Percentiles rank a stretch among this genome's conserved stretches.
These are phyloP conservation scores for Cosmia trapezina DNA, from an alignment of 2,888 invertebrate genomes.

Conservation along the genomic window DNA sequence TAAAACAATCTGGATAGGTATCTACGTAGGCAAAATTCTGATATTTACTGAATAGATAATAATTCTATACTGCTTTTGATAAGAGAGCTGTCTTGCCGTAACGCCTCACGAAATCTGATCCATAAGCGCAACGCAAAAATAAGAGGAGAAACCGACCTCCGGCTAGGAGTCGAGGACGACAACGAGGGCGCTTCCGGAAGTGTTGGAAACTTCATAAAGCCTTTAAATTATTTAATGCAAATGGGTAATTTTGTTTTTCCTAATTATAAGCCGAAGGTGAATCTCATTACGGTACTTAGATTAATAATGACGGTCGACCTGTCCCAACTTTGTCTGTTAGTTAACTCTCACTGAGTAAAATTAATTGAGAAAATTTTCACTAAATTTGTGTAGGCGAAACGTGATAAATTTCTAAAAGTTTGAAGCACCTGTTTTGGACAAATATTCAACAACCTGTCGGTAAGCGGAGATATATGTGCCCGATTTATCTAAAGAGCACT, in stretches of 20 bases:
- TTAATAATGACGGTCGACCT: slow-evolving; percentile 71
- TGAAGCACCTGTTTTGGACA: slow-evolving; percentile 66
- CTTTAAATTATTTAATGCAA: slow-evolving; percentile 56
- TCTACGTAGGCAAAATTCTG: neutral
- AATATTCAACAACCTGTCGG: slow-evolving; percentile 60
- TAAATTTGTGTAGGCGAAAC: slow-evolving; percentile 71
- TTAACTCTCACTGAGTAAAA: slow-evolving; percentile 74
- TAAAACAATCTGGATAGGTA: neutral
- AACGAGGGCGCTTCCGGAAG: slow-evolving; percentile 17
- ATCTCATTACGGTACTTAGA: slow-evolving; percentile 69
- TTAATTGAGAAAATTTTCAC: slow-evolving; percentile 77
- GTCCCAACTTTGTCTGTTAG: slow-evolving; percentile 74
- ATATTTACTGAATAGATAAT: neutral
- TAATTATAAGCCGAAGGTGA: slow-evolving; percentile 67
- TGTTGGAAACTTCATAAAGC: slow-evolving; percentile 34
- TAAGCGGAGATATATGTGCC: slow-evolving; percentile 45
- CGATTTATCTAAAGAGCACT: slow-evolving; percentile 37
- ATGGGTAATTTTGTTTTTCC: slow-evolving; percentile 57
- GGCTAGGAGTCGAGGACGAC: neutral
- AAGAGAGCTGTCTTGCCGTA: neutral
- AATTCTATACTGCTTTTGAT: neutral
- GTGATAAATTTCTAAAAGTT: slow-evolving; percentile 73
- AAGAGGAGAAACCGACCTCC: neutral
- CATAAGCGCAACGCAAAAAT: neutral
- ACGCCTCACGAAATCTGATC: neutral